These are phyloP conservation scores for Strongylocentrotus purpuratus DNA, from an alignment of 35 echinoderm and acorn worm species.

Conservation along the genomic window DNA sequence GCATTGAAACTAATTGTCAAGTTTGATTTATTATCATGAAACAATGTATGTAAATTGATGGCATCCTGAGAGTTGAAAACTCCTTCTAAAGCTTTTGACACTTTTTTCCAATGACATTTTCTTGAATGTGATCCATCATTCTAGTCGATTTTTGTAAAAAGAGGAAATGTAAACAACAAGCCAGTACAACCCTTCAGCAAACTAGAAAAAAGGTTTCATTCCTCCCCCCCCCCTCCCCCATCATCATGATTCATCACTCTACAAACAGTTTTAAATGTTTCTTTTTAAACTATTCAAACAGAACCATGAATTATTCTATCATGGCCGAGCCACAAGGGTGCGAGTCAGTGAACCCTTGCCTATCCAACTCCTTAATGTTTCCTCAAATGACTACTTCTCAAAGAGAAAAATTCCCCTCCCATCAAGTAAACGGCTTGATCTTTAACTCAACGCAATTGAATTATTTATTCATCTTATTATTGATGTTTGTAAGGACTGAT, in stretches of 20 bases:
- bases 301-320: background rate
- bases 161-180: background rate
- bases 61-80: no score
- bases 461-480: background rate
- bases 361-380: no score
- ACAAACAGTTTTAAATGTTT: background rate
- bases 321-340: no score
- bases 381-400: background rate
- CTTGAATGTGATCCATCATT: background rate
- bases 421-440: background rate
- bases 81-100: no score
- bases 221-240: background rate
- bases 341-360: no score
- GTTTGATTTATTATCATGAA: no score
- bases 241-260: background rate
- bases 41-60: no score
- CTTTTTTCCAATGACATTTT: no score
- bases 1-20: no score
- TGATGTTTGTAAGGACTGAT: background rate
- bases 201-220: background rate
- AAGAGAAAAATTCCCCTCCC: background rate
- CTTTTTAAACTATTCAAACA: background rate
- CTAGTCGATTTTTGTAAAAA: background rate
- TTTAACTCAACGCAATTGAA: background rate
- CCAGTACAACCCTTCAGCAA: background rate